Percentiles rank a stretch among this genome's conserved stretches.
These are phyloP conservation scores for Heliangelus exortis DNA, from an alignment of 2,797 vertebrate genomes.

Conservation along the genomic window DNA sequence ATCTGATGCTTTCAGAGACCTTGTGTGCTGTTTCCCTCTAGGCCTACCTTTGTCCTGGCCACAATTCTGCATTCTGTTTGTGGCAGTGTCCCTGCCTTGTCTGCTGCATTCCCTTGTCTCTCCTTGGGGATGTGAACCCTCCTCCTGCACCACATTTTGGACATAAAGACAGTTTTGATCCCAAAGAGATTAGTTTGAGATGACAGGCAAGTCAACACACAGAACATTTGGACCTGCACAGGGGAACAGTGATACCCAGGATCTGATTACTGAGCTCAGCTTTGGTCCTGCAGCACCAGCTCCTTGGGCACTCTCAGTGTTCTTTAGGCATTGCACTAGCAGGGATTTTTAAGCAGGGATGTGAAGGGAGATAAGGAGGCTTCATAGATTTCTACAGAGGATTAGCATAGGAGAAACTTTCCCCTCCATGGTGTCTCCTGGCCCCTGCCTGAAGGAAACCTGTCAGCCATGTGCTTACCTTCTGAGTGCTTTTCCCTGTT, in stretches of 20 bases:
- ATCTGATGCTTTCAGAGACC: neutral
- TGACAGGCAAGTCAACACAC: neutral
- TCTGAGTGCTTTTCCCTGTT: conserved; percentile 57
- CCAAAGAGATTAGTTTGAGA: neutral
- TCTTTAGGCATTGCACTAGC: neutral
- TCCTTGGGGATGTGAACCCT: neutral
- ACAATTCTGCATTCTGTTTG: neutral
- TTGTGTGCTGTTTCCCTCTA: neutral
- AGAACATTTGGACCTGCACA: rapidly evolving
- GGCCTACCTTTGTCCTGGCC: neutral
- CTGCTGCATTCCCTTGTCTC: neutral
- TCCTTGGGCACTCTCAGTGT: neutral
- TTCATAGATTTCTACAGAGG: neutral
- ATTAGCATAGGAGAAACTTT: neutral
- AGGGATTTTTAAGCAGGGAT: neutral
- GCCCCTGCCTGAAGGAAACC: neutral
- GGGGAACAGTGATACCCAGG: rapidly evolving
- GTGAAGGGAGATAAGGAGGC: neutral
- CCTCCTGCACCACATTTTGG: neutral
- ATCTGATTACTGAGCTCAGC: neutral
- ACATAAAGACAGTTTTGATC: neutral
- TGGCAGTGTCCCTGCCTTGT: neutral
- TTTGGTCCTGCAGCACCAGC: neutral
- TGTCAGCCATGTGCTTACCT: neutral
- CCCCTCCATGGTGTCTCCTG: neutral